Conservation (phyloP, 2,113 vertebrate genomes). For the Microtus pennsylvanicus region DNA sequence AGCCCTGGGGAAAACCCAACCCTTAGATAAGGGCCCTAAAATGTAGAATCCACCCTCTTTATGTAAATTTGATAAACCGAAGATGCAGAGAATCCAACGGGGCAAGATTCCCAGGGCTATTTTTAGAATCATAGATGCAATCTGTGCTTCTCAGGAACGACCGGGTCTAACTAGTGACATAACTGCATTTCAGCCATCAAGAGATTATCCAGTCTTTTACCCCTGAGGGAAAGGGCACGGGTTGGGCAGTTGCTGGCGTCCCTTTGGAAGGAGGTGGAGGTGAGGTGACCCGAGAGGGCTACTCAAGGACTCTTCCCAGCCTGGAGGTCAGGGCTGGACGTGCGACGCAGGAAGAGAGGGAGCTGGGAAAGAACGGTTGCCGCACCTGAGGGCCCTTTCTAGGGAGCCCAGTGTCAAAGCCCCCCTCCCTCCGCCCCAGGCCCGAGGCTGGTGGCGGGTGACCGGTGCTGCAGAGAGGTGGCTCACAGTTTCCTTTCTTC, state of each 20-base stretch:
- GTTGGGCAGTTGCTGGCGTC: not conserved
- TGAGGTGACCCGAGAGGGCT: not conserved
- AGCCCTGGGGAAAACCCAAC: not conserved
- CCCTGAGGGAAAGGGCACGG: not conserved
- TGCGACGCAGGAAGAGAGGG: rapidly evolving
- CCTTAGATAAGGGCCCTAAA: not conserved
- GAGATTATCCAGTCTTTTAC: slow-evolving; percentile 25
- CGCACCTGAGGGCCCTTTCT: not conserved
- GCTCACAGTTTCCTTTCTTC: not conserved
- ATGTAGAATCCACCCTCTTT: not conserved
- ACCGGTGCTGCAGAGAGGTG: not conserved
- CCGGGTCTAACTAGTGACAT: not conserved
- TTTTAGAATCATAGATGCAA: not conserved
- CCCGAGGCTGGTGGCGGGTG: too few species aligned
- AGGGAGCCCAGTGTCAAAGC: not conserved
- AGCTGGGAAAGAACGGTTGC: not conserved
- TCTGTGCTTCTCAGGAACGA: not conserved
- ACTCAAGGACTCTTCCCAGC: not conserved
- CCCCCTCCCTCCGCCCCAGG: rapidly evolving
- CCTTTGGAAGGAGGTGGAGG: not conserved
- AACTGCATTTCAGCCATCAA: not conserved
- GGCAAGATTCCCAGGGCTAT: not conserved
- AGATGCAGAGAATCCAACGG: not conserved
- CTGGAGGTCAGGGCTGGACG: rapidly evolving
- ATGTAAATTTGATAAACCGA: not conserved